Evolutionary conservation across 2,113 vertebrate species (phyloP), one percentile per base, ranked within the genome.

Genomic region (Struthio camelus): DNA sequence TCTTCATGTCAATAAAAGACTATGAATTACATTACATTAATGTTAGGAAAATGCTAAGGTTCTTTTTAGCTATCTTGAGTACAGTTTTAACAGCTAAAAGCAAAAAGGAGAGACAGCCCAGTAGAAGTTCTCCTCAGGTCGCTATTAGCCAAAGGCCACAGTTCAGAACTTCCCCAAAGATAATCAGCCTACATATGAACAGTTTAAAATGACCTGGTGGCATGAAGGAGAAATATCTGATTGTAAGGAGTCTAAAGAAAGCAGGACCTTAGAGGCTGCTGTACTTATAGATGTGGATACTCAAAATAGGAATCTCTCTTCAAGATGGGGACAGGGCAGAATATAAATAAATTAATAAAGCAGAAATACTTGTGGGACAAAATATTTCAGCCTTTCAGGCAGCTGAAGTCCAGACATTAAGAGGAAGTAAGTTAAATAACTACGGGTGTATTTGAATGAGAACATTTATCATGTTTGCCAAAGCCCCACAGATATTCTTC

Each of bases 401-500:
- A 44, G 67, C 27, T 67, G 75, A 95, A 96, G 76, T 82, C 86
- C 92, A 96, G 94, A 95, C 95, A 56, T 89, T 77, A 46, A 95
- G 79, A 83, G 97, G 97, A 98, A 98, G 95, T 93, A 80, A 96
- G 87, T 96, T 96, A 93, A 97, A 88, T 96, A 97, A 88, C 80
- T 96, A 83, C 65, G 95, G 61, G 73, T 95, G 24, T 62, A 67
- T 97, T 97, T 98, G 97, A 97, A 98, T 98, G 96, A 96, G 96
- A 97, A 96, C 97, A 97, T 97, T 96, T 46, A 97, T 98, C 97
- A 97, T 97, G 78, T 92, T 94, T 96, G 94, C 96, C 96, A 97
- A 94, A 96, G 89, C 51, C 92, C 77, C 78, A 70, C 72, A 89
- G 94, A 96, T 97, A 96, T 92, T 96, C 96, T 98, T 97, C 87